Evolutionary conservation across 1,140 invertebrate species (phyloP).

Genomic region (Cotesia vestalis): DNA sequence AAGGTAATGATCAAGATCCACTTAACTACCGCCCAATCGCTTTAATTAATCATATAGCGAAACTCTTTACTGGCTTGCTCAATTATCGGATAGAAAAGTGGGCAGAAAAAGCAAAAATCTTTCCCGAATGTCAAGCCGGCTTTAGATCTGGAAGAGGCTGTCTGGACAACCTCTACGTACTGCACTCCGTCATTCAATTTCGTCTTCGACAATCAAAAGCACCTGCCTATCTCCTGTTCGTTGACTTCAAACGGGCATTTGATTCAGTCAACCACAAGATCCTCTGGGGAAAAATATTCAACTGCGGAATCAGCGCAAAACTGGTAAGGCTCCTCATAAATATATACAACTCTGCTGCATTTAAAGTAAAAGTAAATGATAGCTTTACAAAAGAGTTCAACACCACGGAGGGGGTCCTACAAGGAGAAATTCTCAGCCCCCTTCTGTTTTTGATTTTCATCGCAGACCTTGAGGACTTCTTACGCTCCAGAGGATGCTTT

Average conservation of each 20-base stretch:
- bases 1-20: conserved; percentile 39
- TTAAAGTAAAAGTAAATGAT: no score
- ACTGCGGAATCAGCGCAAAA: not conserved
- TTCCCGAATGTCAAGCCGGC: conserved; percentile 43
- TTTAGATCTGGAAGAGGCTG: conserved; percentile 40
- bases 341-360: no score
- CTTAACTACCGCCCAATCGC: conserved; percentile 45
- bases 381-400: no score
- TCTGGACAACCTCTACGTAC: conserved; percentile 41
- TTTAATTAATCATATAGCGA: conserved; percentile 37
- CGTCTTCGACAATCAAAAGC: conserved; percentile 18
- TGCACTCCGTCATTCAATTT: conserved; percentile 34
- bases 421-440: conserved; percentile 36
- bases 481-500: not conserved
- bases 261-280: conserved; percentile 28
- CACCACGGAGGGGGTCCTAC: conserved; percentile 33
- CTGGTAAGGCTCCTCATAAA: not conserved
- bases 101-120: conserved; percentile 36
- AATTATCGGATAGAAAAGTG: conserved; percentile 34
- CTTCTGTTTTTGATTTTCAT: conserved; percentile 28
- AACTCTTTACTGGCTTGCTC: conserved; percentile 42
- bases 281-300: conserved; percentile 15
- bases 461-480: not conserved
- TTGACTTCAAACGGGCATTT: conserved; percentile 21
- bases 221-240: conserved; percentile 21